phyloP scores from a whole-genome alignment of 2,113 vertebrate species.

The Megaleporinus macrocephalus region DNA sequence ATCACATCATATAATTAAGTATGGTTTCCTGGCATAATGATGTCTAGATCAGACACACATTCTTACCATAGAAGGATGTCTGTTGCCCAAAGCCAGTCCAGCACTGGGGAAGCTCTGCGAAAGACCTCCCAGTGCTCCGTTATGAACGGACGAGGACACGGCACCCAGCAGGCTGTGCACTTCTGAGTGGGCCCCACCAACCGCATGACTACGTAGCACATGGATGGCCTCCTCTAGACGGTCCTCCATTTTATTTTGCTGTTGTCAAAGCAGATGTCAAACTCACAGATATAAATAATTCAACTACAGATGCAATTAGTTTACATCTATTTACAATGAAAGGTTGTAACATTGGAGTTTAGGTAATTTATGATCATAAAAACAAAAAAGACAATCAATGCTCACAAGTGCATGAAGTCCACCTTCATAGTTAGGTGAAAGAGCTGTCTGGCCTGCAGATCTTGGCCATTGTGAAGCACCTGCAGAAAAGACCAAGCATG shows the following conservation, averaged over 20 bases:
- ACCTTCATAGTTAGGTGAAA: slow-evolving; percentile 92
- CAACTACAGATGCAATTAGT: no score
- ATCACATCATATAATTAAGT: neutral
- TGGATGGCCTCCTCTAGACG: slow-evolving; percentile 97
- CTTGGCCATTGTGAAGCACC: slow-evolving; percentile 94
- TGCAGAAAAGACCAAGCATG: slow-evolving; percentile 62
- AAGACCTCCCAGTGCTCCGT: slow-evolving; percentile 80
- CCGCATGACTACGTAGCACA: slow-evolving; percentile 92
- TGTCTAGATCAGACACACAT: neutral
- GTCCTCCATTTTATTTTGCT: slow-evolving; percentile 98
- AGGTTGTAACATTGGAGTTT: neutral
- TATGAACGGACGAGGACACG: slow-evolving; percentile 78
- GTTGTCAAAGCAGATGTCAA: neutral
- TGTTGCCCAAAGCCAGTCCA: slow-evolving; percentile 84
- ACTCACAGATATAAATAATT: neutral
- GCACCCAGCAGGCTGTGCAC: slow-evolving; percentile 80
- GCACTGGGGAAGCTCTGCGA: slow-evolving; percentile 84
- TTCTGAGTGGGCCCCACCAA: slow-evolving; percentile 84
- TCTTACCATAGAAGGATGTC: slow-evolving; percentile 88
- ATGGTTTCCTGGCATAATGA: neutral
- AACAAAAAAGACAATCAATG: neutral
- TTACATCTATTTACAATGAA: neutral
- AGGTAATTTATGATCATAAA: neutral
- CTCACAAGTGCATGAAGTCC: slow-evolving; percentile 91
- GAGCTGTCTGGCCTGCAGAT: slow-evolving; percentile 82